Conservation (phyloP, 2,888 invertebrate species). For the Philhelius pedissequus region DNA sequence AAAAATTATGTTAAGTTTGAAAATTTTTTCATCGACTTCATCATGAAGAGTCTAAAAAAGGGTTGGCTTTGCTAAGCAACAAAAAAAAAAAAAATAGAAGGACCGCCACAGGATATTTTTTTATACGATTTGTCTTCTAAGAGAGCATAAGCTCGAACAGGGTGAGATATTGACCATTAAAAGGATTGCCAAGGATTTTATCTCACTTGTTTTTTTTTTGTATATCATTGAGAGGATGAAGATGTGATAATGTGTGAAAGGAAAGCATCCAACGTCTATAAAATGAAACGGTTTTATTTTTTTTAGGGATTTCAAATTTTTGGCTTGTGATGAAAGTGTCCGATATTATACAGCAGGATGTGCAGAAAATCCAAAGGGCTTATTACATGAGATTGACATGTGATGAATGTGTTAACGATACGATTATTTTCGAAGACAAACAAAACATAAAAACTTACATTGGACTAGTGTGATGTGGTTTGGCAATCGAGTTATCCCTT, state of each 20-base stretch:
- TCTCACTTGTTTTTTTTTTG: conserved; percentile 22
- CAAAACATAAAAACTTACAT: not conserved
- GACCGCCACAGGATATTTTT: conserved; percentile 78
- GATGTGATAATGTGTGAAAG: not conserved
- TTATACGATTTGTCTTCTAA: conserved; percentile 72
- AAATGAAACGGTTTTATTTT: conserved; percentile 24
- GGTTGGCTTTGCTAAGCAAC: conserved; percentile 48
- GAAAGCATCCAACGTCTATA: conserved; percentile 3
- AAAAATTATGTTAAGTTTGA: conserved; percentile 78
- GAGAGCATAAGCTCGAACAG: conserved; percentile 15
- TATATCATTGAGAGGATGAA: conserved; percentile 1
- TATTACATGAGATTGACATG: conserved; percentile 62
- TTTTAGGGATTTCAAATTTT: conserved; percentile 28
- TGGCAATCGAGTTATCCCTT: conserved; percentile 42
- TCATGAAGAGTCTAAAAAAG: not conserved
- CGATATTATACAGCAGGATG: conserved; percentile 62
- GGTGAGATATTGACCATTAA: conserved; percentile 65
- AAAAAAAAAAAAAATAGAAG: conserved; percentile 68
- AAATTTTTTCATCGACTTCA: not conserved
- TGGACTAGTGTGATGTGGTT: not conserved
- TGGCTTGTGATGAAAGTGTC: conserved; percentile 14
- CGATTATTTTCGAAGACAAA: conserved; percentile 20
- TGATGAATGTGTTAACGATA: conserved; percentile 48
- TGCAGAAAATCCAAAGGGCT: conserved; percentile 29
- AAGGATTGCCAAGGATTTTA: conserved; percentile 62